Conservation (phyloP, 2,113 vertebrate species). For the Oncorhynchus keta region DNA sequence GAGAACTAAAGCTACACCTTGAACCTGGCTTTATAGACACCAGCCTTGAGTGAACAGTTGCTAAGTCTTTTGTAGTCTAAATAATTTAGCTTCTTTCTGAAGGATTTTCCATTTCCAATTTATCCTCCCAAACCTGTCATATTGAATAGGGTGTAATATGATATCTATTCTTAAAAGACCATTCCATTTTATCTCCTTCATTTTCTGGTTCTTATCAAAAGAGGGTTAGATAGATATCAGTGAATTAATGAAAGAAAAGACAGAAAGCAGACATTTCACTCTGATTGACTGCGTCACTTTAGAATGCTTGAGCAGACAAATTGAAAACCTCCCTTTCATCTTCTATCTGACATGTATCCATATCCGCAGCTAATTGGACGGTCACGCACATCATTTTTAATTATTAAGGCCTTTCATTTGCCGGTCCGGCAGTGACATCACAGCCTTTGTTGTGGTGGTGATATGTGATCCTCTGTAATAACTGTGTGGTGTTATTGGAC, state of each 20-base stretch:
- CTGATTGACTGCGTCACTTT: constrained; percentile 25
- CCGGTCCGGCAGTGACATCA: constrained; percentile 34
- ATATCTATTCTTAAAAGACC: not conserved
- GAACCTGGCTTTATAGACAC: not conserved
- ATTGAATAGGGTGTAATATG: not conserved
- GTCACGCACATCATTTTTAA: constrained; percentile 62
- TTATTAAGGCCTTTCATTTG: constrained; percentile 77
- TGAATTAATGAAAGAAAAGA: constrained; percentile 10
- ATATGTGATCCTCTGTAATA: constrained; percentile 72
- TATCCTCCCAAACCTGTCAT: not conserved
- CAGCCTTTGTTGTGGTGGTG: constrained; percentile 62
- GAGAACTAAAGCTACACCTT: no score
- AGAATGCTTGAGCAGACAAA: constrained; percentile 43
- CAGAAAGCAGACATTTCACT: constrained; percentile 34
- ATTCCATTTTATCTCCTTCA: not conserved
- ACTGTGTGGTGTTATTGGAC: constrained; percentile 68
- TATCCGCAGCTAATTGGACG: constrained; percentile 69
- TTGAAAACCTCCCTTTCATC: constrained; percentile 59
- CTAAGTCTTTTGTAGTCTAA: not conserved
- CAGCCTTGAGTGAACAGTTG: not conserved
- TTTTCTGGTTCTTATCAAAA: not conserved
- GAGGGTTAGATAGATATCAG: not conserved
- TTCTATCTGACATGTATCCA: constrained; percentile 54
- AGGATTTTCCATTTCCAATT: not conserved
- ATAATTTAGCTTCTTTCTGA: not conserved